These are phyloP conservation scores for Lerista edwardsae DNA, from an alignment of 2,797 vertebrate genomes.

Conservation along the genomic window DNA sequence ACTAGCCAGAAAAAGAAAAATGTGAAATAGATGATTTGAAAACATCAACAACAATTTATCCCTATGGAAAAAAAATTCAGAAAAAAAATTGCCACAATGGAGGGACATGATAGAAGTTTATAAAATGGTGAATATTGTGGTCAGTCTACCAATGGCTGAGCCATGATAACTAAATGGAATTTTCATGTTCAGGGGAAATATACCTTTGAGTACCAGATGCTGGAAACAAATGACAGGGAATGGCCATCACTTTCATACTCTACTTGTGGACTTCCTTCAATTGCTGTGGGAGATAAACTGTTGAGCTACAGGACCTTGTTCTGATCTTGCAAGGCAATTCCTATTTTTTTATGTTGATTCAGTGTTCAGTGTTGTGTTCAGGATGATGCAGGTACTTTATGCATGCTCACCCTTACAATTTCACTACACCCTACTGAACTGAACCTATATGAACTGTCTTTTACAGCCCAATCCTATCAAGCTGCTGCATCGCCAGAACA, in stretches of 20 bases:
- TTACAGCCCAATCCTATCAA: background rate
- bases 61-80: no score
- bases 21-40: no score
- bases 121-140: background rate
- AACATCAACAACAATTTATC: no score
- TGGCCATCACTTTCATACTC: background rate
- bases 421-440: background rate
- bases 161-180: background rate
- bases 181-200: background rate
- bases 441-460: background rate
- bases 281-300: background rate
- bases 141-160: background rate
- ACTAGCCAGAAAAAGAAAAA: no score
- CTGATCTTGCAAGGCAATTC: background rate
- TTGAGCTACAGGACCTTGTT: background rate
- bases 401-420: background rate
- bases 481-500: no score
- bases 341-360: background rate
- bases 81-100: background rate
- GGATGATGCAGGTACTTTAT: background rate
- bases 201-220: background rate
- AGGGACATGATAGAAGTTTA: no score
- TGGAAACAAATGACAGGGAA: background rate
- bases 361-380: background rate
- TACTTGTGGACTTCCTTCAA: background rate